Conservation (phyloP, 2,888 invertebrate species). For the Campoletis raptor region DNA sequence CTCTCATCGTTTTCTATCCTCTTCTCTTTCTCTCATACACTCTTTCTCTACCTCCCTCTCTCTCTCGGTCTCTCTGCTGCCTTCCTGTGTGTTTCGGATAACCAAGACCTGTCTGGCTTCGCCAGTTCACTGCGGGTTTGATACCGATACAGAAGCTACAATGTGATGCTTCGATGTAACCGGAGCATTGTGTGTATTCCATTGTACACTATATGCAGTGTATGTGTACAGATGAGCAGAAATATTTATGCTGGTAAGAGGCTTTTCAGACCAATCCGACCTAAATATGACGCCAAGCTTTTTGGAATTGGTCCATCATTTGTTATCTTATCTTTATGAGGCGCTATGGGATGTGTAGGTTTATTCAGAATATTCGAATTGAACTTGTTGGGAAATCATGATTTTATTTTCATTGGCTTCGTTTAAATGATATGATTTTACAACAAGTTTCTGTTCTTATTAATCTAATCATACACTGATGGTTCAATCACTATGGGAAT, state of each 20-base stretch:
- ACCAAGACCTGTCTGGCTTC: slow-evolving; percentile 39
- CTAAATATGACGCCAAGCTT: background rate
- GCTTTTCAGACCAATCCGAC: slow-evolving; percentile 12
- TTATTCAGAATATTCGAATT: background rate
- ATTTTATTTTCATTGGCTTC: background rate
- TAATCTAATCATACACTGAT: background rate
- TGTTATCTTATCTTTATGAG: slow-evolving; percentile 1
- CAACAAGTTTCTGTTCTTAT: background rate
- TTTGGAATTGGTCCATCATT: background rate
- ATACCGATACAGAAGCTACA: slow-evolving; percentile 27
- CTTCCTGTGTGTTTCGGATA: slow-evolving; percentile 13
- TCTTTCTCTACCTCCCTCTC: slow-evolving; percentile 24
- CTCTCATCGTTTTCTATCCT: slow-evolving; percentile 51
- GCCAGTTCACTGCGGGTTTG: slow-evolving; percentile 33
- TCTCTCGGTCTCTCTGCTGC: slow-evolving; percentile 19
- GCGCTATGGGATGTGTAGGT: background rate
- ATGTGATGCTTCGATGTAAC: slow-evolving; percentile 33
- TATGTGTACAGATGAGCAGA: background rate
- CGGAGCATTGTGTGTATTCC: slow-evolving; percentile 6
- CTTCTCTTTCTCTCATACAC: slow-evolving; percentile 15
- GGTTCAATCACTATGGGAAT: background rate
- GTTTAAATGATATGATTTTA: background rate
- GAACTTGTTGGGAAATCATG: background rate
- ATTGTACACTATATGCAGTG: slow-evolving; percentile 4
- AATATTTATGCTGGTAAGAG: slow-evolving; percentile 7